Evolutionary conservation across 2,113 vertebrate species (phyloP).

Genomic region (crab-eating macaque (Macaca fascicularis)): T2T-MFA8v1.1 NC_088381.1:42525001-42525500

Average conservation of each 20-base stretch:
- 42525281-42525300: not conserved
- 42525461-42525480: not conserved
- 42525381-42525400: not conserved
- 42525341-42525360: not conserved
- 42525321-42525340: not conserved
- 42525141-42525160: not conserved
- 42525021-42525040: not conserved
- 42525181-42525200: not conserved
- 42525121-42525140: not conserved
- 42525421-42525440: not conserved
- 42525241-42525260: not conserved
- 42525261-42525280: not conserved
- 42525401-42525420: not conserved
- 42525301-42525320: not conserved
- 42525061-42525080: not conserved
- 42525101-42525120: not conserved
- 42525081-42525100: not conserved
- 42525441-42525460: not conserved
- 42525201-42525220: not conserved
- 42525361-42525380: not conserved
- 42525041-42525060: constrained; percentile 17
- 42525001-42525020: not conserved
- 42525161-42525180: not conserved
- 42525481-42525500: too few species aligned
- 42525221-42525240: not conserved